Base-by-base conservation (phyloP, 2,888 invertebrate genomes). In the Zootermopsis nevadensis region DNA sequence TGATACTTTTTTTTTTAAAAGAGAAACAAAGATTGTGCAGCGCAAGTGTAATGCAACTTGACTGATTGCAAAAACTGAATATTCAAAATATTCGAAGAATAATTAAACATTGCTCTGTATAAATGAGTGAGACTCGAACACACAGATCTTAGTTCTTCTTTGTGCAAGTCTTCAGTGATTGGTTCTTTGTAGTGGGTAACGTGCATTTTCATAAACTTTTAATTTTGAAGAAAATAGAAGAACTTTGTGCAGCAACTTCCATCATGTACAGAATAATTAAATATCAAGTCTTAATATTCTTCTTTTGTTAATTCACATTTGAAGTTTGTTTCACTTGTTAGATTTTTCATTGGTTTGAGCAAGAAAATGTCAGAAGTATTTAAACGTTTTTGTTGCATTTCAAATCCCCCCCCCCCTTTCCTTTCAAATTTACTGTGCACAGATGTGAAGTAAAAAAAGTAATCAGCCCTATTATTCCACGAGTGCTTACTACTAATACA, bases 131-230 rank as follows among this genome's bases (percentile, higher is more conserved):
- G 74, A 38, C 38, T 38, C 35, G n/a, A 38, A 38, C n/a, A 38
- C n/a, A n/a, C 35, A 74, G 7, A 74, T 38, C 33, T 74, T 38
- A 60, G 60, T 27, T 22, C 24, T 74, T n/a, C 10, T 4, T 8
- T 74, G 74, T 74, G 74, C 38, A 42, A 74, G 74, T 74, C 42
- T 74, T 74, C 74, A 42, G 74, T 74, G 74, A 42, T 74, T 74
- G 74, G 74, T 74, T 42, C n/a, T 69, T n/a, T 74, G 74, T 74
- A 74, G 74, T 74, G 74, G 74, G 74, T 38, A 38, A 74, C 38
- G 74, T 74, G 74, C 74, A 74, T 74, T 38, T 74, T 27, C 69
- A 69, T 31, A n/a, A 69, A 19, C 33, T 74, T 1, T 74, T 74
- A 1, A 15, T 38, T 74, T 38, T 33, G 74, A 74, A 74, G 74